Base-by-base conservation (phyloP, 92 coral and sea anemone genomes). In the Umimayanthus kanabou region DNA sequence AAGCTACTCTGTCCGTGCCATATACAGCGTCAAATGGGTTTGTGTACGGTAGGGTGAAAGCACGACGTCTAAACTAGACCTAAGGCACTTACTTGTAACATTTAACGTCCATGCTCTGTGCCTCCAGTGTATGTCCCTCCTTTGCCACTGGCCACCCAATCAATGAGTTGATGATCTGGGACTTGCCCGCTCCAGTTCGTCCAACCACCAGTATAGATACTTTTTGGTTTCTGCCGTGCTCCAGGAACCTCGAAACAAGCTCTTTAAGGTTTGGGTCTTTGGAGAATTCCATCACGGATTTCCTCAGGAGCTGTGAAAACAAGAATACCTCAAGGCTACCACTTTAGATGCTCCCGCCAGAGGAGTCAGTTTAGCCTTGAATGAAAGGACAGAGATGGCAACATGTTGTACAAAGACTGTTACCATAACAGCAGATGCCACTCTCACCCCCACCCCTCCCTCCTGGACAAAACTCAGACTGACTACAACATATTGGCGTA, bases 41-140 rank as follows among this genome's bases (percentile, higher is more conserved):
- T 11, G 18, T 1, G 4, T 53, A 10, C 18, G 58, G 16, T 53
- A 14, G 2, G 58, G 58, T 53, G 58, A 53, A 11, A 14, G 18
- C 58, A 10, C 58, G 16, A 47, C 9, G 53, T 8, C 66, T 15
- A 15, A 57, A 16, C 23, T 15, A 15, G 20, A 5, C 4, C 66
- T 15, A 57, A 57, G 1, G 26, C 6, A 58, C 85, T 64, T 18
- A 81, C 87, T 18, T 70, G 15, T 83, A 70, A 15, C 78, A 6
- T 40, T 29, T 45, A 2, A 43, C 74, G 26, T 20, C 45, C 87
- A 67, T 83, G 77, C 78, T 83, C 87, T 71, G 65, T 11, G 87
- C 87, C 40, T 69, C 87, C 23, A 83, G 78, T 6, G 87, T 71
- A 37, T 83, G 87, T 0, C 87, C 87, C 13, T 83, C 87, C 40